A percentile compares a stretch with the other conserved stretches of the same genome.
These are phyloP conservation scores for Malurus melanocephalus DNA, from an alignment of 2,113 vertebrate genomes.

Conservation along the genomic window DNA sequence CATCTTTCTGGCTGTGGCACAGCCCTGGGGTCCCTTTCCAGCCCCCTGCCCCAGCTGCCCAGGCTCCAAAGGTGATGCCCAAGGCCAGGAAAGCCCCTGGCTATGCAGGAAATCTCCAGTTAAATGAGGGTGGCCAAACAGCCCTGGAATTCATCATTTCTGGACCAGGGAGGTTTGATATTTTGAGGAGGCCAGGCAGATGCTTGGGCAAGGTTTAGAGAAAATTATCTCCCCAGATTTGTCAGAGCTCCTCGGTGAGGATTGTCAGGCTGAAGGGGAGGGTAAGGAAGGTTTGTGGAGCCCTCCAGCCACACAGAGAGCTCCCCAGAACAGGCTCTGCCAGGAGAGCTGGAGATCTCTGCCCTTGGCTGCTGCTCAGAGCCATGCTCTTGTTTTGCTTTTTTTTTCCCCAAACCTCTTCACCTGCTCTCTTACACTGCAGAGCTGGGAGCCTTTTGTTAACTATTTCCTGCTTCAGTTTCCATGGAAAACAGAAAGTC, in stretches of 20 bases:
- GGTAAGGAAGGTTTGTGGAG: neutral
- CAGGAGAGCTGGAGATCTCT: neutral
- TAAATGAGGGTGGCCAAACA: neutral
- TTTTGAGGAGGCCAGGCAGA: neutral
- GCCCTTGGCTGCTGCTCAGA: neutral
- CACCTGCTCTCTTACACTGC: neutral
- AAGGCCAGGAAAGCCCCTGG: neutral
- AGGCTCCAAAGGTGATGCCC: neutral
- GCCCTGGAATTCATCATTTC: neutral
- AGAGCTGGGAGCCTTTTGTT: neutral
- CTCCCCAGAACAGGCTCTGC: neutral
- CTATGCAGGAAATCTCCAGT: neutral
- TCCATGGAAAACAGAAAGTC: conserved; percentile 27
- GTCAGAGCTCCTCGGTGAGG: neutral
- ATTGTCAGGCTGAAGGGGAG: neutral
- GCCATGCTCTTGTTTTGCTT: neutral
- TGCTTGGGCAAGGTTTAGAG: neutral
- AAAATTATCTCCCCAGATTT: neutral
- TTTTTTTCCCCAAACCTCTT: neutral
- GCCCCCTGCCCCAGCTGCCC: neutral
- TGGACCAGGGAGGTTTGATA: neutral
- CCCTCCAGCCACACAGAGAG: neutral
- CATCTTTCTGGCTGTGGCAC: neutral
- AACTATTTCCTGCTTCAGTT: neutral
- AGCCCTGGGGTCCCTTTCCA: neutral